Evolutionary conservation across 2,797 vertebrate genomes (phyloP).

Genomic region (Sebastes iracundus): DNA sequence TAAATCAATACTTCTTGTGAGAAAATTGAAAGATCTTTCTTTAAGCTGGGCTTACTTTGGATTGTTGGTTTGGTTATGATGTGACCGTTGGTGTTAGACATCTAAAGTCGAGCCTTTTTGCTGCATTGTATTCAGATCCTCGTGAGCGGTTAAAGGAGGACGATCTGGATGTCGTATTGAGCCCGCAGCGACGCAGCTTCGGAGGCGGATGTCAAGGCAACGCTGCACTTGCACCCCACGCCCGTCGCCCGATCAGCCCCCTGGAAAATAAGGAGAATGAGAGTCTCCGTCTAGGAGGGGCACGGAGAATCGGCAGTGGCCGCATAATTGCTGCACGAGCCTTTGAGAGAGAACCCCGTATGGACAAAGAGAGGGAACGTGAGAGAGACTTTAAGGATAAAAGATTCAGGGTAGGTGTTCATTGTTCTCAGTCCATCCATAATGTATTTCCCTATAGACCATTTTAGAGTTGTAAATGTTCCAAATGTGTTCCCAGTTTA

Average conservation of each 20-base stretch:
- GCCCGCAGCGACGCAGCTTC: conserved; percentile 96
- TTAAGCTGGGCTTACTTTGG: not conserved
- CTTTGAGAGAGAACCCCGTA: conserved; percentile 92
- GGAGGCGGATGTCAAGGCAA: conserved; percentile 94
- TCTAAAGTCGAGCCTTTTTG: not conserved
- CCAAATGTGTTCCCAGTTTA: not conserved
- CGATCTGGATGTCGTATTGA: conserved; percentile 95
- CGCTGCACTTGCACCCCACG: conserved; percentile 76
- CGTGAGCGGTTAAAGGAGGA: conserved; percentile 96
- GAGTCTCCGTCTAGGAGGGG: conserved; percentile 86
- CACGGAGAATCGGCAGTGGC: conserved; percentile 94
- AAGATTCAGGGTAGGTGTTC: conserved; percentile 91
- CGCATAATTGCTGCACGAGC: conserved; percentile 91
- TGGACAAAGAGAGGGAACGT: conserved; percentile 91
- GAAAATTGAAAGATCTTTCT: not conserved
- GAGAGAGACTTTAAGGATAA: conserved; percentile 97
- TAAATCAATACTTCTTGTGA: not conserved
- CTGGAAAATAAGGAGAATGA: conserved; percentile 95
- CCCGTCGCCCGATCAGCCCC: conserved; percentile 89
- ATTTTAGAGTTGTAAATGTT: not conserved
- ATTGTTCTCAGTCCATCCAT: not conserved
- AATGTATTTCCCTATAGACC: not conserved
- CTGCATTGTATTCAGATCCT: conserved; percentile 84
- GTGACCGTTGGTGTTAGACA: not conserved
- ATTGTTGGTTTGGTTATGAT: not conserved